Conservation (phyloP, 1,140 invertebrate genomes). For the Drosophila lacertosa region DNA sequence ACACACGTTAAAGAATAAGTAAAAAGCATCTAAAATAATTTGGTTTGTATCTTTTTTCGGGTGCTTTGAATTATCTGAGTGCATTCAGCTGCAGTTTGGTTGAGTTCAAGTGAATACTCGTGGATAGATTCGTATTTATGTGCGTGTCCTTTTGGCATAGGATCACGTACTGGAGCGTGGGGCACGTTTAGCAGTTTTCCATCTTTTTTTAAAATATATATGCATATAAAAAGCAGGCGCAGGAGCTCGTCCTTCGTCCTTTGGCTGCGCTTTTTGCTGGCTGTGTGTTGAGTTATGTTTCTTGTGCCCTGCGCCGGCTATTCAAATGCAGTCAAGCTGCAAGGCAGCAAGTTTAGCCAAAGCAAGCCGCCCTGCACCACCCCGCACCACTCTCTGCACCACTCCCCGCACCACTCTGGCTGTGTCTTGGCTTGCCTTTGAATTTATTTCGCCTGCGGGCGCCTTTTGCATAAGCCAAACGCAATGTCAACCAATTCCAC, state of each 20-base stretch:
- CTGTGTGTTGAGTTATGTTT: slow-evolving; percentile 72
- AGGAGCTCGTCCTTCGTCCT: slow-evolving; percentile 4
- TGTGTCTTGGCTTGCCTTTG: slow-evolving; percentile 3
- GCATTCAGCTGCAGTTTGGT: slow-evolving; percentile 60
- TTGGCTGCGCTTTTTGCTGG: slow-evolving; percentile 60
- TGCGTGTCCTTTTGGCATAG: slow-evolving; percentile 5
- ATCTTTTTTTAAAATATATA: too few species aligned
- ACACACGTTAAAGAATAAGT: neutral
- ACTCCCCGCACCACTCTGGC: too few species aligned
- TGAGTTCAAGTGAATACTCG: slow-evolving; percentile 51
- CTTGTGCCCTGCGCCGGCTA: slow-evolving; percentile 39
- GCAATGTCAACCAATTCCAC: slow-evolving; percentile 55
- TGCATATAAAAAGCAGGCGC: slow-evolving; percentile 17
- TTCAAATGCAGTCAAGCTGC: slow-evolving; percentile 68
- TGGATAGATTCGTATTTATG: slow-evolving; percentile 17
- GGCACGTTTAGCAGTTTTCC: slow-evolving; percentile 29
- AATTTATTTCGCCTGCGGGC: slow-evolving; percentile 58
- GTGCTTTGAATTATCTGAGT: slow-evolving; percentile 68
- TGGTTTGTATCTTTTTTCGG: slow-evolving; percentile 13
- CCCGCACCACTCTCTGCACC: too few species aligned
- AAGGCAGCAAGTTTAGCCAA: slow-evolving; percentile 30
- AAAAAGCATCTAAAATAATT: slow-evolving; percentile 7
- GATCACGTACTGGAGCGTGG: slow-evolving; percentile 3
- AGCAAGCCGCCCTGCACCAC: too few species aligned
- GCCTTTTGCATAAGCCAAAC: slow-evolving; percentile 68